Evolutionary conservation across 2,113 vertebrate species (phyloP), one percentile per base, ranked within the genome.

Genomic region (Embiotoca jacksoni): DNA sequence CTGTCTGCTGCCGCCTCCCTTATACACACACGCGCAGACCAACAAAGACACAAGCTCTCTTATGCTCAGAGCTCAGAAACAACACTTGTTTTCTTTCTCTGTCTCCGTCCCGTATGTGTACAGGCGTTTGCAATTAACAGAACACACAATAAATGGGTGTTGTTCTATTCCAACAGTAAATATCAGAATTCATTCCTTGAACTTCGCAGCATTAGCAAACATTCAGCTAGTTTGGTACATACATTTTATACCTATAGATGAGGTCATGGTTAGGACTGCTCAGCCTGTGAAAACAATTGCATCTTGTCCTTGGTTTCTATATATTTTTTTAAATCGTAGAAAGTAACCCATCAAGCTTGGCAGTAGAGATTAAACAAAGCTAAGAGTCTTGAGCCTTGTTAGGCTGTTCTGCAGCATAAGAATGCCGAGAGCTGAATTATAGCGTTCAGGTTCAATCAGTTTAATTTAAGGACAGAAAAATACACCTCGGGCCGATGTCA

Each of bases 1-100:
- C 87, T 92, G 93, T 93, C 92, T 94, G 88, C 89, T 84, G 86
- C 84, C 89, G 78, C 87, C 89, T 85, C 81, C 80, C 91, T 88
- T 88, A 74, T 72, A 74, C 92, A 90, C 91, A 92, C 89, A 90
- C 88, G 83, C 86, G 49, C 85, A 87, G 67, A 76, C 83, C 84
- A 81, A 81, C 85, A 91, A 81, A 91, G 72, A 86, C 88, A 88
- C 83, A 82, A 79, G 69, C 82, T 41, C 85, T 75, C 88, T 90
- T 86, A 75, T 81, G 10, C 79, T 72, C 63, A 0, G 35, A 64
- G 70, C 68, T 64, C 80, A 65, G 85, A 86, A 78, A 85, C 85
- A 87, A 88, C 86, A 79, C 85, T 90, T 90, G 88, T 89, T 92
- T 91, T 90, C 78, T 85, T 82, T 85, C 84, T 65, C 62, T 46